phyloP scores from a whole-genome alignment of 2,888 invertebrate species.

The Drosophila lutescens region DNA sequence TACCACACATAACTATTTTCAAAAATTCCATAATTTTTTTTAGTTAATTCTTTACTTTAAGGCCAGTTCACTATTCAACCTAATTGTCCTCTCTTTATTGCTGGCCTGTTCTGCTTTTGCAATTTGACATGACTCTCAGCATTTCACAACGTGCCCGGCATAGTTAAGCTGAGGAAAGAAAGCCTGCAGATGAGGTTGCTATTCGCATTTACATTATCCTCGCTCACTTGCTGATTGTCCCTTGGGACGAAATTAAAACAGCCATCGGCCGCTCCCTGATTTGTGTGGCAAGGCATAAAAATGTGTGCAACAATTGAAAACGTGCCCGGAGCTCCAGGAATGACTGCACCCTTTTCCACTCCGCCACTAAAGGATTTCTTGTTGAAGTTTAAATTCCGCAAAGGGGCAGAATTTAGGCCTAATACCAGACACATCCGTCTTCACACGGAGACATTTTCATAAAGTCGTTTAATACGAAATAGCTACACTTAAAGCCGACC shows the following conservation, averaged over 20 bases:
- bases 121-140: neutral
- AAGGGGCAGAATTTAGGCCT: conserved; percentile 8
- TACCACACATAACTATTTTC: no score
- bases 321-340: neutral
- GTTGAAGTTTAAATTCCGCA: neutral
- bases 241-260: neutral
- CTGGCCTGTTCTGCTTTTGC: neutral
- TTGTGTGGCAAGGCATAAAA: conserved; percentile 8
- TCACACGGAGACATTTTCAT: conserved; percentile 42
- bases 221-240: neutral
- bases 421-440: conserved; percentile 45
- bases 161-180: neutral
- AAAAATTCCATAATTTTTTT: no score
- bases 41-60: no score
- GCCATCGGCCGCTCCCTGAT: neutral
- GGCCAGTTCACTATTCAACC: no score
- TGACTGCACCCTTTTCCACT: neutral
- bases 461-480: conserved; percentile 37
- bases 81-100: no score
- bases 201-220: conserved; percentile 37
- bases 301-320: conserved; percentile 17
- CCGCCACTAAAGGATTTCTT: neutral
- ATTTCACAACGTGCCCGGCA: neutral
- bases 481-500: conserved; percentile 13
- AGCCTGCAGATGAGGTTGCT: conserved; percentile 17